Evolutionary conservation across 2,797 vertebrate species (phyloP), one percentile per base, ranked within the genome.

Genomic region (Lophotriccus pileatus): DNA sequence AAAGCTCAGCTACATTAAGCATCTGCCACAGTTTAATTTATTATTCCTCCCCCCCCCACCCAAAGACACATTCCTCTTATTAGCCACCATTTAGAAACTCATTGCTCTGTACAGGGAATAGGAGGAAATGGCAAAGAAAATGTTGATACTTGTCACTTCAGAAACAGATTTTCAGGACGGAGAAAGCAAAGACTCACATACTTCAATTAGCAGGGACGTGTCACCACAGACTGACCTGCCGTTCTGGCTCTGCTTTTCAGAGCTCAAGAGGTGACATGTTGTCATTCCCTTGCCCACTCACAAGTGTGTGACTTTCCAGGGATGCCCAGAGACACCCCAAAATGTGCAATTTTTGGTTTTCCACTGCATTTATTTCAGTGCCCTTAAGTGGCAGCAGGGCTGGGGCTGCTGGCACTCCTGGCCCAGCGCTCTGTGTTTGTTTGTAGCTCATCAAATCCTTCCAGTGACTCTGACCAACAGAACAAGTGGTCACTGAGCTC

Each of bases 51-150:
- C 68, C 67, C 43, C 41, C 41, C 7, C 14, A 56, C n/a, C n/a
- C n/a, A 75, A 84, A 55, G 39, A 60, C 28, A 56, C 22, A 15
- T 66, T 77, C 55, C 30, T 89, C 39, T 20, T 41, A 6, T 9
- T 30, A 74, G 23, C 3, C 50, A 66, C 43, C 0, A 1, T 36
- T 68, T 32, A 74, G 58, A 69, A 90, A n/a, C 44, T 30, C 5
- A 0, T 14, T 76, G 63, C 12, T 59, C 27, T 7, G 9, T 36
- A 36, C 7, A 84, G 28, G 10, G 55, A 87, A 60, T 53, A 67
- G 70, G 24, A 85, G 20, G 39, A n/a, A 92, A 91, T 16, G 37
- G 44, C 43, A 67, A 76, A 83, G 62, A 60, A 87, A 76, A 52
- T 6, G 37, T 34, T 76, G 58, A 77, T 52, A 68, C 12, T 19